Evolutionary conservation across 1,140 invertebrate genomes (phyloP).

Genomic region (Trachelipus rathkii): DNA sequence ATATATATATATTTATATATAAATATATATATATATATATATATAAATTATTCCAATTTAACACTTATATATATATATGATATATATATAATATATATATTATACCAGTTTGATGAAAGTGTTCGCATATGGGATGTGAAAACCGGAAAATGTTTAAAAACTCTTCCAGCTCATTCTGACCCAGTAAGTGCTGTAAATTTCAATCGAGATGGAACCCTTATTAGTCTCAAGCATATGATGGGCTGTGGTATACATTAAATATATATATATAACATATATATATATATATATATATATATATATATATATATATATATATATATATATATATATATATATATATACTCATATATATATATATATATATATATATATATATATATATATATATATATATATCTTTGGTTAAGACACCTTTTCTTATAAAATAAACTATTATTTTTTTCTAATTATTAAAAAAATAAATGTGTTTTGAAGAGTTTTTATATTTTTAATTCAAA

Average conservation of each 20-base stretch:
- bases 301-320: background rate
- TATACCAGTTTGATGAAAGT: conserved; percentile 89
- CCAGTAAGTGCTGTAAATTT: conserved; percentile 98
- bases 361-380: too few species aligned
- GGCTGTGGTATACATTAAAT: conserved; percentile 73
- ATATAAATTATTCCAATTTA: too few species aligned
- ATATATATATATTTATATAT: too few species aligned
- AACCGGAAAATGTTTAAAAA: conserved; percentile 97
- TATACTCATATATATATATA: too few species aligned
- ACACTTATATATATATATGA: conserved; percentile 27
- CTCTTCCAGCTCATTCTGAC: conserved; percentile 97
- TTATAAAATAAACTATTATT: too few species aligned
- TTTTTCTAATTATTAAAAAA: too few species aligned
- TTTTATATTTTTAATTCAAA: too few species aligned
- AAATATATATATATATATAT: conserved; percentile 26
- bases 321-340: too few species aligned
- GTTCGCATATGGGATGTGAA: conserved; percentile 99
- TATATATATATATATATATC: too few species aligned
- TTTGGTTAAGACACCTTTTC: too few species aligned
- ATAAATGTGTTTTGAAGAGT: too few species aligned
- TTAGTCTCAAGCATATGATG: conserved; percentile 99
- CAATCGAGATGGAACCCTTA: conserved; percentile 95
- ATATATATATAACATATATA: background rate
- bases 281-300: conserved; percentile 1
- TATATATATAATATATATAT: conserved; percentile 41